Percentiles rank a stretch among this genome's conserved stretches.
These are phyloP conservation scores for Leptinotarsa texana DNA, from an alignment of 1,140 invertebrate genomes.

Conservation along the genomic window DNA sequence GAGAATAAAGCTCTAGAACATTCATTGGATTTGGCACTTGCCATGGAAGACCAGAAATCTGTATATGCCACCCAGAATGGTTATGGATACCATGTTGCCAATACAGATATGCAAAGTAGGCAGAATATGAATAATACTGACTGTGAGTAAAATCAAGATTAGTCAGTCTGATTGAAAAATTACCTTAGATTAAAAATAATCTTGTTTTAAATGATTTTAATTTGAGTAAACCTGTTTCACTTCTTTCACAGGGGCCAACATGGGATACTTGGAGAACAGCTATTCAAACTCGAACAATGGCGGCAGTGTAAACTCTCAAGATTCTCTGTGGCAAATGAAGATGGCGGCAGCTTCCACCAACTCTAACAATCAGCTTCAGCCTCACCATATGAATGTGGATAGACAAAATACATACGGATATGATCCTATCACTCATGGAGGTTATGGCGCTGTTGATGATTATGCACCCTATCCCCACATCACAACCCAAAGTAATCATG, in stretches of 20 bases:
- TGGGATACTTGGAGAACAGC: constrained; percentile 88
- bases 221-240: background rate
- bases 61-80: constrained; percentile 81
- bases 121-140: constrained; percentile 73
- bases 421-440: constrained; percentile 77
- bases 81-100: constrained; percentile 75
- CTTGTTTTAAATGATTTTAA: background rate
- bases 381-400: constrained; percentile 62
- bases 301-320: constrained; percentile 90
- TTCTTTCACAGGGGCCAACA: constrained; percentile 70
- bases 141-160: constrained; percentile 62
- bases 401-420: constrained; percentile 71
- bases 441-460: constrained; percentile 81
- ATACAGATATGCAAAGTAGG: constrained; percentile 58
- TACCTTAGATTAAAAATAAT: background rate
- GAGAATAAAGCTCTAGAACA: constrained; percentile 90
- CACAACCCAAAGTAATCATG: constrained; percentile 64
- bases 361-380: constrained; percentile 61
- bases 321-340: constrained; percentile 94
- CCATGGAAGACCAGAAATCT: constrained; percentile 80
- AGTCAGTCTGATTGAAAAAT: background rate
- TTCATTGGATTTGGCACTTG: constrained; percentile 78
- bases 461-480: constrained; percentile 83
- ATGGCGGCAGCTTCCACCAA: constrained; percentile 71
- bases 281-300: constrained; percentile 92